phyloP scores from a whole-genome alignment of 2,797 vertebrate genomes.

The Tapera naevia region DNA sequence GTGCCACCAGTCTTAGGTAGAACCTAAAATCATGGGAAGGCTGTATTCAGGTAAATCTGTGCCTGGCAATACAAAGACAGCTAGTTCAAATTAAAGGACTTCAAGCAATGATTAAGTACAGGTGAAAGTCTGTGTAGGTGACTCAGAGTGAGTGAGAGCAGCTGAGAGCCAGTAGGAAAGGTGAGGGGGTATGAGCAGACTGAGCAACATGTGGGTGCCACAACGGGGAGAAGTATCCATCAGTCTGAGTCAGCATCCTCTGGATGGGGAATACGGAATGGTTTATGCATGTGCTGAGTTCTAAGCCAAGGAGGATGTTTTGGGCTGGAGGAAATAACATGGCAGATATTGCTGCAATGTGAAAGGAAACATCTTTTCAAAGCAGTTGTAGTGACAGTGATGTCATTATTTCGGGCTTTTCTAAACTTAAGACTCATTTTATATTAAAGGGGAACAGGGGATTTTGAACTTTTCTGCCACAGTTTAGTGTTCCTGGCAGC shows the following conservation, averaged over 20 bases:
- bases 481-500: neutral
- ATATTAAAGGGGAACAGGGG: neutral
- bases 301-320: neutral
- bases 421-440: neutral
- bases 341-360: rapidly evolving
- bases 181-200: neutral
- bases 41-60: neutral
- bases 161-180: rapidly evolving
- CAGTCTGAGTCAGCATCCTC: neutral
- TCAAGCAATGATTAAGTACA: neutral
- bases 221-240: rapidly evolving
- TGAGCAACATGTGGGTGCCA: rapidly evolving
- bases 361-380: neutral
- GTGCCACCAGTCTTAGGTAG: neutral
- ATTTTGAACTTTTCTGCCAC: neutral
- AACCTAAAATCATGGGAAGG: rapidly evolving
- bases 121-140: neutral
- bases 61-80: neutral
- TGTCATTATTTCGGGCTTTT: neutral
- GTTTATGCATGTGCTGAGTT: neutral
- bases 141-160: neutral
- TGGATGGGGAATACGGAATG: rapidly evolving
- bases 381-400: neutral
- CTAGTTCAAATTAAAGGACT: neutral
- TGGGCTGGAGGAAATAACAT: rapidly evolving